Percentiles rank a stretch among this genome's conserved stretches.
Evolutionary conservation across 2,113 vertebrate genomes (phyloP).

Genomic region (Pluvianellus socialis): DNA sequence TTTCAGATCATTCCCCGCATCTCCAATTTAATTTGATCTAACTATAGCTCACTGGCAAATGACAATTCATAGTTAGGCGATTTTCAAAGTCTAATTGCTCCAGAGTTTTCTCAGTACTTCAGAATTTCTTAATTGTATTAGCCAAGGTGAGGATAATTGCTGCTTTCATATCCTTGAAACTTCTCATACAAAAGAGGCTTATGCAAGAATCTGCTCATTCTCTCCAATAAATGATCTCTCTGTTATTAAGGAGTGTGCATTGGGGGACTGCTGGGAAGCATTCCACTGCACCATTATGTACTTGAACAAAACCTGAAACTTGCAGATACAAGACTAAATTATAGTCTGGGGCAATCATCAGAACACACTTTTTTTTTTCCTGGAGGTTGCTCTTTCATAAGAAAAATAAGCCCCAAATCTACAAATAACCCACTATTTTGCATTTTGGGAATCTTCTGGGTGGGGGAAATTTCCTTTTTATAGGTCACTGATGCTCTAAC

Average conservation of each 20-base stretch:
- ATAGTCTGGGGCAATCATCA: conserved; percentile 41
- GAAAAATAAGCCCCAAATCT: background rate
- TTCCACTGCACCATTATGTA: conserved; percentile 50
- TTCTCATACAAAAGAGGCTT: conserved; percentile 61
- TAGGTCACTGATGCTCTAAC: background rate
- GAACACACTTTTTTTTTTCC: background rate
- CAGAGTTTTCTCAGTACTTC: conserved; percentile 25
- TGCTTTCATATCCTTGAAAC: conserved; percentile 59
- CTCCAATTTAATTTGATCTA: background rate
- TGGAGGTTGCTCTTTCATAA: background rate
- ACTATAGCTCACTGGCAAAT: conserved; percentile 20
- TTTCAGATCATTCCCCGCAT: background rate
- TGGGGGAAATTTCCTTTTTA: background rate
- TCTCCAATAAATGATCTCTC: conserved; percentile 57
- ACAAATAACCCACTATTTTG: background rate
- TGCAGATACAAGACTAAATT: conserved; percentile 61
- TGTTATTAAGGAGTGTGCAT: conserved; percentile 56
- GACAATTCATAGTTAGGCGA: conserved; percentile 27
- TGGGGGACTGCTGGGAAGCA: conserved; percentile 52
- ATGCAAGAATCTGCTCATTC: conserved; percentile 58
- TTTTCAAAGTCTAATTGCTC: conserved; percentile 58
- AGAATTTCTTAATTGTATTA: conserved; percentile 68
- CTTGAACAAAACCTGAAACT: conserved; percentile 57
- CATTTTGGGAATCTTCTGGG: background rate
- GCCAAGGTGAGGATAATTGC: conserved; percentile 63